phyloP scores from a whole-genome alignment of 1,140 invertebrate species.

The Coenobita brevimanus region DNA sequence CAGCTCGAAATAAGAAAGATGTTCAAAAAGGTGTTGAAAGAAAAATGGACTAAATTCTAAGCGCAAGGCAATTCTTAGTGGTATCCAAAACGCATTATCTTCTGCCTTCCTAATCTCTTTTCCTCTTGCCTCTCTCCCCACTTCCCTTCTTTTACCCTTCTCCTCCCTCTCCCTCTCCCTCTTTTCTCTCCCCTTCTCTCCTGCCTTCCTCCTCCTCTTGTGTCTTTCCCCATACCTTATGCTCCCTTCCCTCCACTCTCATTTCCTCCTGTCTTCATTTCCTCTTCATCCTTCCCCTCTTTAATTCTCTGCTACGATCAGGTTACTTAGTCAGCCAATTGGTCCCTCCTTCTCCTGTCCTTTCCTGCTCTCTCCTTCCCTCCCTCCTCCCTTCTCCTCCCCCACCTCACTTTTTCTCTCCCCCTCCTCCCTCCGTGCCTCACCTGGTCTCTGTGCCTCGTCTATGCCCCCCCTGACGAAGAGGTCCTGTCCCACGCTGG shows the following conservation, averaged over 20 bases:
- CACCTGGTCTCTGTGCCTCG: constrained; percentile 65
- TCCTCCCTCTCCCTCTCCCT: too few species aligned
- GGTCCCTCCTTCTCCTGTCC: too few species aligned
- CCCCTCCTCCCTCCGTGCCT: too few species aligned
- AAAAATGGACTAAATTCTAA: too few species aligned
- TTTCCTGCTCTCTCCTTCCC: not conserved
- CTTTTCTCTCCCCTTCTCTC: too few species aligned
- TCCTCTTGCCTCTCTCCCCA: too few species aligned
- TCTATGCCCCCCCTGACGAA: constrained; percentile 75
- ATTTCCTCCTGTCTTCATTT: not conserved
- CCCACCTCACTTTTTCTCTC: not conserved
- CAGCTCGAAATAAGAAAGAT: too few species aligned
- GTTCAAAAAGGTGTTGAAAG: too few species aligned
- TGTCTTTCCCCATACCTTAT: constrained; percentile 85
- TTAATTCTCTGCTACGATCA: constrained; percentile 74
- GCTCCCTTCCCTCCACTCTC: constrained; percentile 71
- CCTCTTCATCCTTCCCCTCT: not conserved
- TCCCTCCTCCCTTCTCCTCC: not conserved
- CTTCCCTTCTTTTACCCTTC: too few species aligned
- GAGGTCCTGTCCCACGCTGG: constrained; percentile 73
- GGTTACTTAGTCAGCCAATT: constrained; percentile 94
- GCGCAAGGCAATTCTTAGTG: too few species aligned
- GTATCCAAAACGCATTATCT: too few species aligned
- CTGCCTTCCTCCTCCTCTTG: constrained; percentile 95
- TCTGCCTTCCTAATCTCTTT: too few species aligned